Conservation (phyloP, 2,797 vertebrate genomes). For the Myiotriccus ornatus region DNA sequence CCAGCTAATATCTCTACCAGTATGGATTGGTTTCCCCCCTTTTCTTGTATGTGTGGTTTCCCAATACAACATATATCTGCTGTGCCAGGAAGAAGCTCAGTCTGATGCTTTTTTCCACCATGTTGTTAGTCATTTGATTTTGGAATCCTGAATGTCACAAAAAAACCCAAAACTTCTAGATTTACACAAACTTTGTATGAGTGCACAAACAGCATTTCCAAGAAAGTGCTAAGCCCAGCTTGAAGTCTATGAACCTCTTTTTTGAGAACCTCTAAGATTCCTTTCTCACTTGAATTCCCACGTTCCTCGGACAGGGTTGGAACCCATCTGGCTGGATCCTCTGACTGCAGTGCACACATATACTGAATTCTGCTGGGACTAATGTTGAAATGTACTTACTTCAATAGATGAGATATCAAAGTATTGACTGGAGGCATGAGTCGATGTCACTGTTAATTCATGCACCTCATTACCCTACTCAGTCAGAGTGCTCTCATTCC, state of each 20-base stretch:
- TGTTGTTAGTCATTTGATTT: background rate
- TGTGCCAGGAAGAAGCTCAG: background rate
- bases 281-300: background rate
- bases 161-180: background rate
- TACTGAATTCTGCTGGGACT: background rate
- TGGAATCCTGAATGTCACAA: background rate
- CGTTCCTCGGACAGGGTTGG: background rate
- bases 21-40: background rate
- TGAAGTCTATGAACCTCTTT: background rate
- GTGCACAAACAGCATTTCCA: background rate
- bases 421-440: background rate
- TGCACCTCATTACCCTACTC: slow-evolving; percentile 10
- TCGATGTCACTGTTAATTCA: background rate
- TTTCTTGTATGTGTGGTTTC: background rate
- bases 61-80: background rate
- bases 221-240: background rate
- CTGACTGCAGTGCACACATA: background rate
- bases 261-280: background rate
- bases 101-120: background rate
- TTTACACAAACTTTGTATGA: background rate
- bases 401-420: background rate
- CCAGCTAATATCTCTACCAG: background rate
- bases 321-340: background rate
- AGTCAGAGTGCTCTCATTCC: background rate
- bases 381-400: background rate